These are phyloP conservation scores for Clanis bilineata DNA, from an alignment of 2,888 invertebrate species.

Conservation along the genomic window DNA sequence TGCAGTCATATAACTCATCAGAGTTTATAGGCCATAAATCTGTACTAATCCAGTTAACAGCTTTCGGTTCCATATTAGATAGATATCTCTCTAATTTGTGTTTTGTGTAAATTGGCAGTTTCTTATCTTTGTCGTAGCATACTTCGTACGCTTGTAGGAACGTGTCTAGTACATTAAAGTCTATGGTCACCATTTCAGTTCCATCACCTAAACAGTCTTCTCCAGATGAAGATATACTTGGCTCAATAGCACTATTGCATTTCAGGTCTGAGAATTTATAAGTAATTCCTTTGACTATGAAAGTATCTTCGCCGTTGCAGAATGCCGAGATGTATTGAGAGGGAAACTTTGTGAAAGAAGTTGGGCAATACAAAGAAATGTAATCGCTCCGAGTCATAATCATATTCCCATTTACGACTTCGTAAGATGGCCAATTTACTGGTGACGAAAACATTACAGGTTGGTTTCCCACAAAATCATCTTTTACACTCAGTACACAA, in stretches of 20 bases:
- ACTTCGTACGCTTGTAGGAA: conserved; percentile 44
- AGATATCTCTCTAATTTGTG: conserved; percentile 31
- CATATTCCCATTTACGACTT: conserved; percentile 32
- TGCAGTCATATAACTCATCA: conserved; percentile 43
- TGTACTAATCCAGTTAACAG: conserved; percentile 34
- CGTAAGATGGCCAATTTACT: conserved; percentile 29
- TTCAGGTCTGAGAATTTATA: conserved; percentile 42
- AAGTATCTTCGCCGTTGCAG: conserved; percentile 37
- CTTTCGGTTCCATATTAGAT: conserved; percentile 26
- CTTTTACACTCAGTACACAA: conserved; percentile 43
- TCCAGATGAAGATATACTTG: conserved; percentile 29
- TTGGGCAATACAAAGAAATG: conserved; percentile 44
- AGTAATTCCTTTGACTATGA: conserved; percentile 31
- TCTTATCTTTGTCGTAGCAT: conserved; percentile 41
- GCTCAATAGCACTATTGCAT: conserved; percentile 39
- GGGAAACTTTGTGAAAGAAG: conserved; percentile 31
- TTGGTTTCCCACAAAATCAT: conserved; percentile 34
- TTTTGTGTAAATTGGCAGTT: conserved; percentile 42
- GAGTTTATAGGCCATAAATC: conserved; percentile 32
- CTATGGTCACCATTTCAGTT: conserved; percentile 41
- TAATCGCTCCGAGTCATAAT: conserved; percentile 33
- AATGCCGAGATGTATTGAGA: conserved; percentile 26
- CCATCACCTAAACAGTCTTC: conserved; percentile 31
- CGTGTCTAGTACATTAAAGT: conserved; percentile 28
- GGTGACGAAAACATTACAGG: conserved; percentile 39